Evolutionary conservation across 2,797 vertebrate species (phyloP).

Genomic region (Cynodonichthys magdalenae): DNA sequence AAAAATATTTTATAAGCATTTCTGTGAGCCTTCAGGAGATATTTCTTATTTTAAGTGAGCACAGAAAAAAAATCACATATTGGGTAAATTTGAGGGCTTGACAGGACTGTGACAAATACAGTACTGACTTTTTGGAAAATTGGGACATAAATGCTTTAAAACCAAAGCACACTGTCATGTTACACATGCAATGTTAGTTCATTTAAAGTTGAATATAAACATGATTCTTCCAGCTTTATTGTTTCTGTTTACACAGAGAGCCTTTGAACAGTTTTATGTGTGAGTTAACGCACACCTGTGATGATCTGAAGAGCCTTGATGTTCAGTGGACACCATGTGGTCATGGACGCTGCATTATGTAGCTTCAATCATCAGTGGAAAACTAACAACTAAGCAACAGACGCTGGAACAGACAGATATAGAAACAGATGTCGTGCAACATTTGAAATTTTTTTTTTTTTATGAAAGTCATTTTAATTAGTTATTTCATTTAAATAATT

Average conservation of each 20-base stretch:
- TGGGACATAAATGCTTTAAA: too few species aligned
- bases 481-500: too few species aligned
- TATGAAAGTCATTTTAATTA: background rate
- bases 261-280: constrained; percentile 1
- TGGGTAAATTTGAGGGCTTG: too few species aligned
- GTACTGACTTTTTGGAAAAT: too few species aligned
- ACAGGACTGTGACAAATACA: too few species aligned
- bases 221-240: background rate
- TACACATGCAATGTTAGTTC: background rate
- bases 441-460: background rate
- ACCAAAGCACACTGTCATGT: background rate
- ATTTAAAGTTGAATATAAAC: background rate
- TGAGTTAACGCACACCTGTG: constrained; percentile 12
- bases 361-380: constrained; percentile 28
- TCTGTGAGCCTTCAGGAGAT: background rate
- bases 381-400: constrained; percentile 15
- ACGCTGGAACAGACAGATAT: constrained; percentile 19
- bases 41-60: too few species aligned
- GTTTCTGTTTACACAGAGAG: constrained; percentile 3
- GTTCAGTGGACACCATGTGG: constrained; percentile 35
- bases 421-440: background rate
- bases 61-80: too few species aligned
- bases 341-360: constrained; percentile 32
- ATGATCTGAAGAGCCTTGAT: constrained; percentile 24
- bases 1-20: too few species aligned